A percentile compares a stretch with the other conserved stretches of the same genome.
Evolutionary conservation across 1,140 invertebrate genomes (phyloP).

Genomic region (Halictus rubicundus): DNA sequence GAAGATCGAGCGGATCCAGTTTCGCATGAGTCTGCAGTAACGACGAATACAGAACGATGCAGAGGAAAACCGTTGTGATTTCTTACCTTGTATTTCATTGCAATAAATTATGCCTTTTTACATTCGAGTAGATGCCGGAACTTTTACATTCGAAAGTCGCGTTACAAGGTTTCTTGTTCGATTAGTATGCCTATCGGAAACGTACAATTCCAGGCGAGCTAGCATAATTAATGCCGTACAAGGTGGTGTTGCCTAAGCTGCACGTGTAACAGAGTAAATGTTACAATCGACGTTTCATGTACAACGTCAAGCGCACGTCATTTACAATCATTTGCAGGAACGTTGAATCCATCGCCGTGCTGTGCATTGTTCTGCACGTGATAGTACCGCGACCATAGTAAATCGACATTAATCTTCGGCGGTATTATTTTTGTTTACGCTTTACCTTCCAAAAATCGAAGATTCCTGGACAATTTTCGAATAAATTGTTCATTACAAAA

Average conservation of each 20-base stretch:
- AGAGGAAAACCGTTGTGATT: background rate
- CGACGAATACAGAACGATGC: background rate
- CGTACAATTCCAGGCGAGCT: no score
- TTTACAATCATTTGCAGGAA: background rate
- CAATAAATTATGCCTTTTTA: background rate
- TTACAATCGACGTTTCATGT: background rate
- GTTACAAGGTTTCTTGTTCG: background rate
- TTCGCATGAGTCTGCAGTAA: no score
- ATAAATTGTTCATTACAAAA: no score
- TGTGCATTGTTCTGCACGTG: background rate
- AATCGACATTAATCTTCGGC: background rate
- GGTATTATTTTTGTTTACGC: background rate
- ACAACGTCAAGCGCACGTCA: background rate
- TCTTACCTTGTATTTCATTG: background rate
- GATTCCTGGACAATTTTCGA: no score
- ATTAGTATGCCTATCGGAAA: no score
- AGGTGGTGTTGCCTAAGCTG: background rate
- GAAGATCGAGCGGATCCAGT: no score
- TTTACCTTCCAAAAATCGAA: no score
- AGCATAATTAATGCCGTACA: background rate
- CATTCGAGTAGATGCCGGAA: background rate
- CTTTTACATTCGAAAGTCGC: background rate
- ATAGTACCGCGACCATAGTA: background rate
- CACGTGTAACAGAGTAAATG: background rate
- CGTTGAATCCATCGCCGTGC: background rate